Evolutionary conservation across 2,888 invertebrate genomes (phyloP), one percentile per base, ranked within the genome.

Genomic region (Proisotoma minuta): DNA sequence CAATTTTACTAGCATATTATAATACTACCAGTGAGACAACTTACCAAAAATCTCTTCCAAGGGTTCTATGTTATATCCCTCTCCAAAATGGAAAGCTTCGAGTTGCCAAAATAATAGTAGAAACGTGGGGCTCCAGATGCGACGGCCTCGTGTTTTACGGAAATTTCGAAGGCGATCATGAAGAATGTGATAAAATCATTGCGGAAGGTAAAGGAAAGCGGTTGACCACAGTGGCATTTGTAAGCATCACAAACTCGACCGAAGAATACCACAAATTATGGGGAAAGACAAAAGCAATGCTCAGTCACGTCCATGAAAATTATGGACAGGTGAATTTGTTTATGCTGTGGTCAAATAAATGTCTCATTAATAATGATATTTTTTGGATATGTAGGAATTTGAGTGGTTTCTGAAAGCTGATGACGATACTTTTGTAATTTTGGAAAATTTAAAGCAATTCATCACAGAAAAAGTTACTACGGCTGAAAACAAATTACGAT

Each of bases 101-200:
- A 23, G 62, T 66, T 2, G 73, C 65, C 2, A 43, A 50, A 43
- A 39, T 66, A 8, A 71, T 73, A 57, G 65, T 66, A 40, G 57
- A 60, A n/a, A 71, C 72, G 3, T 73, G 73, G 73, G 73, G 72
- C 23, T 53, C 62, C 0, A 60, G 68, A 18, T 73, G 73, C 62
- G 73, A 73, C 48, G 58, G 66, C 27, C 27, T 73, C 3, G 12
- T 73, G 4, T 73, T 73, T 52, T 73, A 59, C 52, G 72, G 72
- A 5, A 51, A 63, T 3, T 70, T 68, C 48, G 58, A 65, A 15
- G 65, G 63, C 50, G 56, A 60, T 3, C 60, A 67, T 8, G n/a
- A n/a, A n/a, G n/a, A n/a, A n/a, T n/a, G n/a, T n/a, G n/a, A n/a
- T n/a, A n/a, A n/a, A n/a, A n/a, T n/a, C n/a, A n/a, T n/a, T n/a